Percentiles rank a stretch among this genome's conserved stretches.
phyloP scores from a whole-genome alignment of 2,113 vertebrate species.

The Epinephelus lanceolatus region DNA sequence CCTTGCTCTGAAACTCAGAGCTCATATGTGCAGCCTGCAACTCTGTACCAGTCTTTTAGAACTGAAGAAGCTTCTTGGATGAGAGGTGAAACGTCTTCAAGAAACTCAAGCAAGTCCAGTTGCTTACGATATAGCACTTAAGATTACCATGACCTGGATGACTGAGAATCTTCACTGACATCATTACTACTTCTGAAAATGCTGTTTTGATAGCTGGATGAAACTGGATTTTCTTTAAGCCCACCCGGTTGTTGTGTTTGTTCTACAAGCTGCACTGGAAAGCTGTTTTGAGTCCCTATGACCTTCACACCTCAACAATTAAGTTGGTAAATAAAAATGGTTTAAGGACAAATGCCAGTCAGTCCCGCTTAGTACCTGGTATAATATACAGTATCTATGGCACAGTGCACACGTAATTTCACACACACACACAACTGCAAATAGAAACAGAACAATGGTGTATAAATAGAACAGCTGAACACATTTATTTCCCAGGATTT shows the following conservation, averaged over 20 bases:
- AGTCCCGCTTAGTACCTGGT: background rate
- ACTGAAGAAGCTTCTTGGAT: too few species aligned
- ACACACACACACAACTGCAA: background rate
- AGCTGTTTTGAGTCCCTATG: too few species aligned
- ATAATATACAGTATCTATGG: background rate
- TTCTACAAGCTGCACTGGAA: too few species aligned
- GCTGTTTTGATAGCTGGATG: background rate
- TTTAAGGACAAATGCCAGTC: background rate
- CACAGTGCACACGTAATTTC: background rate
- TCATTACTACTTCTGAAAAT: background rate
- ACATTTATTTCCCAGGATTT: slow-evolving; percentile 74
- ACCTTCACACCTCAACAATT: too few species aligned
- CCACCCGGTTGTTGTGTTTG: background rate
- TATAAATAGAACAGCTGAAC: slow-evolving; percentile 38
- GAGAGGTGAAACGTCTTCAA: too few species aligned
- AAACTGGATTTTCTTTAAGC: background rate
- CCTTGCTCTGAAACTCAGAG: too few species aligned
- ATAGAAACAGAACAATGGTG: background rate
- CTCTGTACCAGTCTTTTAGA: too few species aligned
- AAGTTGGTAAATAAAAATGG: too few species aligned
- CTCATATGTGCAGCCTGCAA: too few species aligned
- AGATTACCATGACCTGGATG: too few species aligned
- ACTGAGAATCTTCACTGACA: background rate
- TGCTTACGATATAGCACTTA: too few species aligned
- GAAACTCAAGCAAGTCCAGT: too few species aligned